Percentiles rank a stretch among this genome's conserved stretches.
Evolutionary conservation across 2,888 invertebrate genomes (phyloP).

Genomic region (Nebria brevicollis): DNA sequence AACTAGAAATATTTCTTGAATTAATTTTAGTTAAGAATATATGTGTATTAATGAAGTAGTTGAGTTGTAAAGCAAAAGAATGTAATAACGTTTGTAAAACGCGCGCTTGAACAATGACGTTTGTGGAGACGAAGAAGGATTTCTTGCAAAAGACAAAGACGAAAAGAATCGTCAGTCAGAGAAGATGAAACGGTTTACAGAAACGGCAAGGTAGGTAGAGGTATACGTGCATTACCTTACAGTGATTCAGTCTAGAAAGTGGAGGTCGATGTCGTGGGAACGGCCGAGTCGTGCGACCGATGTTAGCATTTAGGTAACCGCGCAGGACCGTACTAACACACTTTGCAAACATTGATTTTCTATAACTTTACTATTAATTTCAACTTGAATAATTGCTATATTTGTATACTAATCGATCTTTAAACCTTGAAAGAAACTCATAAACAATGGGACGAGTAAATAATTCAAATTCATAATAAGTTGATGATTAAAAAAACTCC

Average conservation of each 20-base stretch:
- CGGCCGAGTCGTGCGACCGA: slow-evolving; percentile 31
- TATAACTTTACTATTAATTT: not conserved
- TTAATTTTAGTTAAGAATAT: too few relatives aligned
- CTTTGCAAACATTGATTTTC: not conserved
- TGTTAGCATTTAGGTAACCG: slow-evolving; percentile 37
- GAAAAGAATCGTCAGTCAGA: not conserved
- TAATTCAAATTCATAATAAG: too few relatives aligned
- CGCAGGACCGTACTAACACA: slow-evolving; percentile 22
- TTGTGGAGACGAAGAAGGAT: not conserved
- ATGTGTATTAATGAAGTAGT: too few relatives aligned
- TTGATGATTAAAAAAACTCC: not conserved
- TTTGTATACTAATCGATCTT: too few relatives aligned
- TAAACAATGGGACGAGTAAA: too few relatives aligned
- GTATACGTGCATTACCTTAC: slow-evolving; percentile 37
- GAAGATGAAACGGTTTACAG: slow-evolving; percentile 17
- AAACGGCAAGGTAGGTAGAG: slow-evolving; percentile 11
- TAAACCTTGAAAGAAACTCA: too few relatives aligned
- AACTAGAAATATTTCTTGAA: not conserved
- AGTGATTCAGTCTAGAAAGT: slow-evolving; percentile 43
- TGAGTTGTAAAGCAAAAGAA: not conserved
- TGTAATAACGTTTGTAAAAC: not conserved
- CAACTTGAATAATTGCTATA: not conserved
- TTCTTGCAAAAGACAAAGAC: not conserved
- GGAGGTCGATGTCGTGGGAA: slow-evolving; percentile 39
- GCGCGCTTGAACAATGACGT: slow-evolving; percentile 6